Evolutionary conservation across 2,888 invertebrate species (phyloP).

Genomic region (Brenthis daphne): DNA sequence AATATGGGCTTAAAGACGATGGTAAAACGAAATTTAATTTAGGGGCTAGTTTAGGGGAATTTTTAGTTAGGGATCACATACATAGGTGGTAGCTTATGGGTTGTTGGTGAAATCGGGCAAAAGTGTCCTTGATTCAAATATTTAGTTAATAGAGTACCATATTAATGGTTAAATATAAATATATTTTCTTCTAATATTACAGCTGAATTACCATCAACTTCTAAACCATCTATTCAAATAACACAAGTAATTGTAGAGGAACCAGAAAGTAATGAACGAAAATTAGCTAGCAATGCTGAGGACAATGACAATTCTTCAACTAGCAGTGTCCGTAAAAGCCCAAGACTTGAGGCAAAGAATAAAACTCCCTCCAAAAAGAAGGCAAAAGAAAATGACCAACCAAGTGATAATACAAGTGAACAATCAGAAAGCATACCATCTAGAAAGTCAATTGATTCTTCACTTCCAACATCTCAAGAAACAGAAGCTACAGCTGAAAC

Average conservation of each 20-base stretch:
- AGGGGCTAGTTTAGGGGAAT: too few relatives aligned
- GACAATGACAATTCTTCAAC: slow-evolving; percentile 38
- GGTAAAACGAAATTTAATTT: too few relatives aligned
- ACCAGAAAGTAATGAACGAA: slow-evolving; percentile 48
- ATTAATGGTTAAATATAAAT: background rate
- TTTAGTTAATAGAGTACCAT: background rate
- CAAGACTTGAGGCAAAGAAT: slow-evolving; percentile 47
- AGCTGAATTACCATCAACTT: slow-evolving; percentile 46
- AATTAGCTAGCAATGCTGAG: slow-evolving; percentile 34
- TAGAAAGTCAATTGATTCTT: slow-evolving; percentile 10
- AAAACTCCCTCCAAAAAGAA: slow-evolving; percentile 17
- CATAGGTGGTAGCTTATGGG: too few relatives aligned
- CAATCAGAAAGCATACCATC: slow-evolving; percentile 4
- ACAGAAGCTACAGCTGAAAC: background rate
- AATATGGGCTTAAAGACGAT: too few relatives aligned
- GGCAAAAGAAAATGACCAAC: background rate
- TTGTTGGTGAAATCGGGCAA: too few relatives aligned
- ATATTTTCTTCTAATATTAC: slow-evolving; percentile 37
- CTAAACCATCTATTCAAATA: slow-evolving; percentile 44
- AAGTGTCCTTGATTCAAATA: background rate
- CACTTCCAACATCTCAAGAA: background rate
- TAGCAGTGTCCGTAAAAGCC: slow-evolving; percentile 44
- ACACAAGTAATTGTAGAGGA: slow-evolving; percentile 60
- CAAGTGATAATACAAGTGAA: background rate
- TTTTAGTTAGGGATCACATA: too few relatives aligned